Conservation (phyloP, 2,797 vertebrate species). For the Notamacropus eugenii region DNA sequence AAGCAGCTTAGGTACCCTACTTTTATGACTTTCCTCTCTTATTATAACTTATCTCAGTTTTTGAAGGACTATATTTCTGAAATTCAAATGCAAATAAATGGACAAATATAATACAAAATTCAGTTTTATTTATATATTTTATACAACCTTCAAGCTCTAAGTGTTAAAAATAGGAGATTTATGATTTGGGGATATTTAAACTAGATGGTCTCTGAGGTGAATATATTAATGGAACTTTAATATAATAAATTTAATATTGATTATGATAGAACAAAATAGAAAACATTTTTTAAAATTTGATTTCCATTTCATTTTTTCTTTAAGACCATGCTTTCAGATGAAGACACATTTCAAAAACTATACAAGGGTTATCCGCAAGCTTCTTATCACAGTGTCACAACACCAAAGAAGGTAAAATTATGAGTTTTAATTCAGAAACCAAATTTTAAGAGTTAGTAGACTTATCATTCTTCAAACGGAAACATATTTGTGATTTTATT, state of each 20-base stretch:
- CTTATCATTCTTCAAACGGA: not conserved
- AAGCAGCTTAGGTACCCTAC: not conserved
- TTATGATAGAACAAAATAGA: not conserved
- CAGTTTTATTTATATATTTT: slow-evolving; percentile 16
- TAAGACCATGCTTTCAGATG: slow-evolving; percentile 86
- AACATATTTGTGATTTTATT: slow-evolving; percentile 62
- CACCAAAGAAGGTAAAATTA: slow-evolving; percentile 86
- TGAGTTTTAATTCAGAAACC: slow-evolving; percentile 64
- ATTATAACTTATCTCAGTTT: not conserved
- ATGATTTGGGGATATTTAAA: not conserved
- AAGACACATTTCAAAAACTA: slow-evolving; percentile 78
- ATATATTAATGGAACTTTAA: slow-evolving; percentile 23
- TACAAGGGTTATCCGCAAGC: slow-evolving; percentile 74
- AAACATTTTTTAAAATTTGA: not conserved
- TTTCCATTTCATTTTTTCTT: slow-evolving; percentile 70
- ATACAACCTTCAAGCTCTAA: slow-evolving; percentile 24
- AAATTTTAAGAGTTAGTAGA: slow-evolving; percentile 21
- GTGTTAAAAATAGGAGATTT: not conserved
- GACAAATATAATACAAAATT: slow-evolving; percentile 20
- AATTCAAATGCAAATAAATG: slow-evolving; percentile 37
- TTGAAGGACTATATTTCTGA: not conserved
- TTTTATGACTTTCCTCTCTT: not conserved
- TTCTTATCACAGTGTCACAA: slow-evolving; percentile 61
- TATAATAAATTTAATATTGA: slow-evolving; percentile 40
- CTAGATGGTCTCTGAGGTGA: not conserved